These are phyloP conservation scores for Capra hircus DNA, from an alignment of 2,113 vertebrate species.

Conservation along the genomic window DNA sequence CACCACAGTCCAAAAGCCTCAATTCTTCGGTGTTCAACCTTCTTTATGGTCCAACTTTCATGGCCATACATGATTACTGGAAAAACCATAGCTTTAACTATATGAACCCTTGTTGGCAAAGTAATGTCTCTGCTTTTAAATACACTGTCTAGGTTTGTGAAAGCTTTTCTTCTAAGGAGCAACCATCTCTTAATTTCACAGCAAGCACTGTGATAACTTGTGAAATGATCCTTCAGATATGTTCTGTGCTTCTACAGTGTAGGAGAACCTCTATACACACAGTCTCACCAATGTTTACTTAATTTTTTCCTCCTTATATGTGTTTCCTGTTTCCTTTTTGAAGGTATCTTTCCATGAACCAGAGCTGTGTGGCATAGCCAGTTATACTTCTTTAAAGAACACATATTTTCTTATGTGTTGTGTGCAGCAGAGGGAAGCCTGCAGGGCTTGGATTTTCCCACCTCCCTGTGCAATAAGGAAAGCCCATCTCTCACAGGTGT, in stretches of 20 bases:
- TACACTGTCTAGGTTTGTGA: background rate
- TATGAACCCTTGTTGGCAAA: background rate
- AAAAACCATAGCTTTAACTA: background rate
- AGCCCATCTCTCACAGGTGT: background rate
- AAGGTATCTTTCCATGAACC: background rate
- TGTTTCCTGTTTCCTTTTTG: constrained; percentile 36
- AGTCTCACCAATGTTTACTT: background rate
- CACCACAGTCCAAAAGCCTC: background rate
- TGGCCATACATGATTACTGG: background rate
- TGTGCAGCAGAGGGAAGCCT: background rate
- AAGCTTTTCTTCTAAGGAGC: background rate
- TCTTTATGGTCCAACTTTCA: background rate
- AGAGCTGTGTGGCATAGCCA: background rate
- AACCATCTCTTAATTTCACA: background rate
- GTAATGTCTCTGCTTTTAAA: background rate
- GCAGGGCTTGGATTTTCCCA: background rate
- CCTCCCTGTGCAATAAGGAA: background rate
- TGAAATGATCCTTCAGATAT: background rate
- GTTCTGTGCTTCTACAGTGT: background rate
- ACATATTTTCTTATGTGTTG: background rate
- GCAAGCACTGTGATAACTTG: background rate
- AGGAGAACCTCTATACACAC: background rate
- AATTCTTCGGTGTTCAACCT: background rate
- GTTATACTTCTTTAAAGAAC: background rate
- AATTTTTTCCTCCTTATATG: background rate